Evolutionary conservation across 2,113 vertebrate species (phyloP), one percentile per base, ranked within the genome.

Genomic region (Scophthalmus maximus): DNA sequence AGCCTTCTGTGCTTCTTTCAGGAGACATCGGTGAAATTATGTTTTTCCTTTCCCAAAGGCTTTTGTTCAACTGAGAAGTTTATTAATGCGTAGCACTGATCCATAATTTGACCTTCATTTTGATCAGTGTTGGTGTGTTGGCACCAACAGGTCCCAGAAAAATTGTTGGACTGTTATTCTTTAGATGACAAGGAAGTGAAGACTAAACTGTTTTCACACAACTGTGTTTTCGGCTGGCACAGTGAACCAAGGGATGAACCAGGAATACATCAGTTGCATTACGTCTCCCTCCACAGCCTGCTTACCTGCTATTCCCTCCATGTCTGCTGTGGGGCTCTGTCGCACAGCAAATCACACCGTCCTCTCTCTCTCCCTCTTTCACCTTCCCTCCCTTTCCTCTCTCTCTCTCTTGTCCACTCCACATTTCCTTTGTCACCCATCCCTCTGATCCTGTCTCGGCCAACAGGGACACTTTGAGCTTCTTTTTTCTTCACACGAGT

Each of bases 321-420:
- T 76, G 87, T 89, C 93, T 93, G 93, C 91, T 93, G 89, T 92
- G 93, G 85, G 93, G 91, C 93, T 93, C 92, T 94, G 91, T 89
- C 89, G 89, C 88, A 90, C 87, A 88, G 89, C 75, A 92, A 93
- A 93, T 93, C 83, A 81, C 79, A 66, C 55, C 12, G 6, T 14
- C 8, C 76, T 70, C 75, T 79, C 76, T 72, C 64, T 59, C 59
- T 69, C 53, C 63, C 79, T 69, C 55, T 6, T 25, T 47, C 61
- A 58, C 56, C 56, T 40, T 55, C 53, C 65, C 53, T 55, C 56
- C 18, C 56, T 26, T 59, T 55, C 77, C 53, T 56, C 53, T 55
- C 56, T 18, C 57, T 26, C 62, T 55, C 69, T 76, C 49, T 57
- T 57, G 29, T 62, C 38, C 57, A 61, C 68, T 85, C 71, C 65